Evolutionary conservation across 2,888 invertebrate genomes (phyloP), one percentile per base, ranked within the genome.

Genomic region (Onchidella celtica): DNA sequence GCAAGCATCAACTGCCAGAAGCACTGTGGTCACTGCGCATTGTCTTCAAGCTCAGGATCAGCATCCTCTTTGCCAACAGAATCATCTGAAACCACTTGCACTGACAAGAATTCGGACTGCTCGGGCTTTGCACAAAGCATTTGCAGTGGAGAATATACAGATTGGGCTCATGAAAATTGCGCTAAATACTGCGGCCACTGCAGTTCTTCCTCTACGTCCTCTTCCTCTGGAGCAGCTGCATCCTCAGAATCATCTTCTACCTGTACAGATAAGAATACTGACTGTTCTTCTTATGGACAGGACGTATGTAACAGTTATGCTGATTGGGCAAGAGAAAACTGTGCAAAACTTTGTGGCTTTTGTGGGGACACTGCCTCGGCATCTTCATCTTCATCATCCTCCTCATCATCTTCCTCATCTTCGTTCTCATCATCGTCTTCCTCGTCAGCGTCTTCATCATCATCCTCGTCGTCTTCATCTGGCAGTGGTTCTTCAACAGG

Each of bases 151-250:
- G 77, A 79, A 17, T 88, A 88, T 47, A 76, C 69, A 63, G 84
- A 84, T 3, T 89, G 89, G 89, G 84, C 88, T 0, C 72, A 81
- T 21, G 66, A 57, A 40, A 84, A 88, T 79, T 89, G 89, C 82
- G 83, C 81, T 57, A 81, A 65, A 17, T 86, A 84, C 80, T 89
- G 89, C 83, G 86, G 86, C 73, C 55, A 87, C 27, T 89, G 89
- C 81, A 27, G 14, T 4, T 6, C 14, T 21, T 27, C 73, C 9
- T 36, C 55, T 6, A 29, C 57, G 38, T 21, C 29, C 3, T 4
- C 32, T 24, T 17, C 6, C 9, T 4, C 55, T 27, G 21, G 9
- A 38, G 4, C 77, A 36, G 17, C 57, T 24, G 24, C 57, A n/a
- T 24, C 63, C 34, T 24, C 75, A 38, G 38, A 36, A 38, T 24